Evolutionary conservation across 1,140 invertebrate genomes (phyloP), one percentile per base, ranked within the genome.

Genomic region (Drosophila bocki): DNA sequence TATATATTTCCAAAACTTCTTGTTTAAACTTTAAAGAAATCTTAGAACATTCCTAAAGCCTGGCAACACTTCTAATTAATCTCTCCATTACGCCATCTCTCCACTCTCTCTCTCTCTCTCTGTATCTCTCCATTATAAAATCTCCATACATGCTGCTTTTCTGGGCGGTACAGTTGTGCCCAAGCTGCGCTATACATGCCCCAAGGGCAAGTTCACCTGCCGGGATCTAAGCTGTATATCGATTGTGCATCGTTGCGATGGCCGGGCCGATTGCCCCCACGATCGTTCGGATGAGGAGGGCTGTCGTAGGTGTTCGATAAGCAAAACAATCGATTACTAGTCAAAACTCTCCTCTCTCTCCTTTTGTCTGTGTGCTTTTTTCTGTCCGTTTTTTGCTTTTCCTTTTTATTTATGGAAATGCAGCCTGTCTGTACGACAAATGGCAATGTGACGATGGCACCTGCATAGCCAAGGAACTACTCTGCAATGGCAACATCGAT

Each of bases 171-270:
- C 56, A 93, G 92, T 93, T 78, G 92, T 91, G 50, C 91, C 91
- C 26, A 79, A 80, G 48, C 45, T 92, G 35, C 78, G 79, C 26
- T 93, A 79, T 56, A 92, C 82, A 7, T 95, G 94, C 92, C 94
- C 94, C 71, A 91, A 93, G 79, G 93, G 93, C 92, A 94, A 94
- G 84, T 95, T 94, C 91, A 94, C 94, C 75, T 96, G 95, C 82
- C 93, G 93, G 41, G 95, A 96, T 90, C 94, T 95, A 42, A 94
- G 94, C 91, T 97, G 97, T 91, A 96, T 97, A 77, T 95, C 95
- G 29, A 94, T 94, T n/a, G 91, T 94, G 4, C 85, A 94, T 67
- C 93, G 94, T 26, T 96, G 95, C 75, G 93, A 91, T 82, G 91
- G 92, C 53, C 78, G 78, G 9, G 93, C 90, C 74, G 94, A 95